phyloP scores from a whole-genome alignment of 64 coral and sea anemone genomes.

The Cladopsammia gracilis region DNA sequence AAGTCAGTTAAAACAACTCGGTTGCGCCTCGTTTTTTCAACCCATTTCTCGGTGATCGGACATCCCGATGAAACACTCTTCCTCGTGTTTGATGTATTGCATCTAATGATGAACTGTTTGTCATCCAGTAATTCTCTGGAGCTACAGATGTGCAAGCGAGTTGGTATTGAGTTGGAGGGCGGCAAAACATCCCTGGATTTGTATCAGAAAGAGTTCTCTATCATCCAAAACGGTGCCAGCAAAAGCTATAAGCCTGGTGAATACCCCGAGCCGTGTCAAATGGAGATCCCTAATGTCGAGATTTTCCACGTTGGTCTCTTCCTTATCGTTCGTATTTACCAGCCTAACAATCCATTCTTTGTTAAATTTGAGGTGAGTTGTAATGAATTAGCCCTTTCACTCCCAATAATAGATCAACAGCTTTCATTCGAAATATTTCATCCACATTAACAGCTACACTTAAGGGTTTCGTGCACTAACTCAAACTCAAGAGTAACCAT shows the following conservation, averaged over 20 bases:
- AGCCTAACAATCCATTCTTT: slow-evolving; percentile 57
- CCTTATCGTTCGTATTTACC: slow-evolving; percentile 77
- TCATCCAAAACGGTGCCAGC: slow-evolving; percentile 57
- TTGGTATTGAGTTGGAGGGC: slow-evolving; percentile 53
- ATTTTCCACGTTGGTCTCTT: slow-evolving; percentile 87
- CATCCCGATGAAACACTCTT: too few relatives aligned
- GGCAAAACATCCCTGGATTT: slow-evolving; percentile 53
- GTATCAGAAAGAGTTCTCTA: slow-evolving; percentile 74
- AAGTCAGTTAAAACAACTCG: too few relatives aligned
- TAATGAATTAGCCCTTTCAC: too few relatives aligned
- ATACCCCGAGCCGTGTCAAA: slow-evolving; percentile 80
- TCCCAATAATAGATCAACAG: too few relatives aligned
- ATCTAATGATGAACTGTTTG: neutral
- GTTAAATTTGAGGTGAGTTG: slow-evolving; percentile 86
- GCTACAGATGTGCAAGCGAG: slow-evolving; percentile 94
- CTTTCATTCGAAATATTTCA: too few relatives aligned
- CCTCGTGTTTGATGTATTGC: neutral
- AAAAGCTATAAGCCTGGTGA: slow-evolving; percentile 75
- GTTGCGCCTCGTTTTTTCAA: too few relatives aligned
- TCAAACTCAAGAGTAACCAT: too few relatives aligned
- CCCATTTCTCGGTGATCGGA: too few relatives aligned
- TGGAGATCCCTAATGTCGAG: slow-evolving; percentile 64
- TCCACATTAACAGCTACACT: too few relatives aligned
- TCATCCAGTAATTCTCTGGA: slow-evolving; percentile 76
- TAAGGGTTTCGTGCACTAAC: too few relatives aligned